Evolutionary conservation across 2,797 vertebrate genomes (phyloP).

Genomic region (Remorina albescens): DNA sequence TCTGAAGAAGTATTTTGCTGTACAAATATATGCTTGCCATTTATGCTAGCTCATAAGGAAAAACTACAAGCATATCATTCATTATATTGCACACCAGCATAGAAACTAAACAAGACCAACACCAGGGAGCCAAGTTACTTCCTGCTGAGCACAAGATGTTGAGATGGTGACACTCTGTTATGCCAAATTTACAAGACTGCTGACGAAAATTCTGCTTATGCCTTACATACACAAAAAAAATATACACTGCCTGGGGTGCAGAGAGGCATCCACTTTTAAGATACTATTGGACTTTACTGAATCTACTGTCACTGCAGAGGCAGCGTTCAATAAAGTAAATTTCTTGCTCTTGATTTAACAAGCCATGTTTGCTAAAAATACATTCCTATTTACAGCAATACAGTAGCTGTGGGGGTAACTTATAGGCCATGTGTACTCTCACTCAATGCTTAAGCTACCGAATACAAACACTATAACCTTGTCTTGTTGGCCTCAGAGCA

Average conservation of each 20-base stretch:
- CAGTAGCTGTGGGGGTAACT: slow-evolving; percentile 39
- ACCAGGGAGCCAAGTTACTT: slow-evolving; percentile 65
- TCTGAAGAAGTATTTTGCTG: slow-evolving; percentile 50
- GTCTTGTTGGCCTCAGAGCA: slow-evolving; percentile 65
- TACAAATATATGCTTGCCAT: slow-evolving; percentile 64
- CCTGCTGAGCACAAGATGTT: slow-evolving; percentile 79
- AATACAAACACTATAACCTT: slow-evolving; percentile 59
- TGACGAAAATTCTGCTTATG: slow-evolving; percentile 68
- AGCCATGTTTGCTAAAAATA: slow-evolving; percentile 63
- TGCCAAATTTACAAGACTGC: slow-evolving; percentile 69
- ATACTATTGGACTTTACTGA: slow-evolving; percentile 41
- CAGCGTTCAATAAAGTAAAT: slow-evolving; percentile 49
- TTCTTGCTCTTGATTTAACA: slow-evolving; percentile 63
- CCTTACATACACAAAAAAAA: slow-evolving; percentile 47
- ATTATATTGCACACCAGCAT: slow-evolving; percentile 54
- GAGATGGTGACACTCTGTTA: slow-evolving; percentile 71
- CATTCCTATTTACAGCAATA: slow-evolving; percentile 56
- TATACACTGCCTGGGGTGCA: slow-evolving; percentile 42
- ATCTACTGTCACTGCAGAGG: slow-evolving; percentile 51
- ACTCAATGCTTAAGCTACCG: slow-evolving; percentile 54
- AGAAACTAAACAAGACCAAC: slow-evolving; percentile 66
- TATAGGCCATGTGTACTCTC: slow-evolving; percentile 54
- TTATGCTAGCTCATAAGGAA: slow-evolving; percentile 61
- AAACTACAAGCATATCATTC: slow-evolving; percentile 61
- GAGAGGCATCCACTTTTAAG: slow-evolving; percentile 53